Percentiles rank a stretch among this genome's conserved stretches.
Evolutionary conservation across 2,888 invertebrate species (phyloP).

Genomic region (Cistogaster globosa): DNA sequence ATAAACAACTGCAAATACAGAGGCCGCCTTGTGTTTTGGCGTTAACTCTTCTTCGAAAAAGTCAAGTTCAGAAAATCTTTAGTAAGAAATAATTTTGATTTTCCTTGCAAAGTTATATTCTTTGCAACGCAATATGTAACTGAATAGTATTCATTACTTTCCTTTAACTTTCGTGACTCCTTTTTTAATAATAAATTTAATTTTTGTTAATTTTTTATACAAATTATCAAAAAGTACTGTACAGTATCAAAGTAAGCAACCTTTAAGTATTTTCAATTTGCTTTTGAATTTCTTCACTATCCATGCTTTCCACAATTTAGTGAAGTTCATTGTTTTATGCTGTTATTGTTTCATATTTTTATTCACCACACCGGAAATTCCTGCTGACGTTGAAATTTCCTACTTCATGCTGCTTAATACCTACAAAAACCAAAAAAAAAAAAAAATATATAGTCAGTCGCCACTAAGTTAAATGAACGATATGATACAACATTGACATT

Average conservation of each 20-base stretch:
- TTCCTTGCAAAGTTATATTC: too few relatives aligned
- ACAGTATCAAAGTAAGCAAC: neutral
- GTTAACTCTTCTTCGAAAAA: too few relatives aligned
- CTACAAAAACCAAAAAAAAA: conserved; percentile 2
- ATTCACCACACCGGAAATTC: conserved; percentile 63
- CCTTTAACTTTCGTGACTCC: too few relatives aligned
- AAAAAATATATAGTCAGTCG: conserved; percentile 8
- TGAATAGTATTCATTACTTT: too few relatives aligned
- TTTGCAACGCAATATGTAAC: too few relatives aligned
- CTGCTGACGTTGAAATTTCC: conserved; percentile 66
- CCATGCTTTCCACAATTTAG: conserved; percentile 1
- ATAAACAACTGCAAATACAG: too few relatives aligned
- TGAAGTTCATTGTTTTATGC: conserved; percentile 40
- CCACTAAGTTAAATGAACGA: conserved; percentile 44
- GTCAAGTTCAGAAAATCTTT: too few relatives aligned
- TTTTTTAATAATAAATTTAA: too few relatives aligned
- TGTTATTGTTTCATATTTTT: conserved; percentile 39
- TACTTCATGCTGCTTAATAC: conserved; percentile 45
- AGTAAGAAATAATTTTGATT: too few relatives aligned
- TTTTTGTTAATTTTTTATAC: too few relatives aligned
- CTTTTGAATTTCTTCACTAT: neutral
- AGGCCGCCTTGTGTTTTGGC: too few relatives aligned
- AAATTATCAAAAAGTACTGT: too few relatives aligned
- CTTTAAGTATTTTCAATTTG: neutral
- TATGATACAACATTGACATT: conserved; percentile 60